Base-by-base conservation (phyloP, 2,797 vertebrate species). In the Falco naumanni region DNA sequence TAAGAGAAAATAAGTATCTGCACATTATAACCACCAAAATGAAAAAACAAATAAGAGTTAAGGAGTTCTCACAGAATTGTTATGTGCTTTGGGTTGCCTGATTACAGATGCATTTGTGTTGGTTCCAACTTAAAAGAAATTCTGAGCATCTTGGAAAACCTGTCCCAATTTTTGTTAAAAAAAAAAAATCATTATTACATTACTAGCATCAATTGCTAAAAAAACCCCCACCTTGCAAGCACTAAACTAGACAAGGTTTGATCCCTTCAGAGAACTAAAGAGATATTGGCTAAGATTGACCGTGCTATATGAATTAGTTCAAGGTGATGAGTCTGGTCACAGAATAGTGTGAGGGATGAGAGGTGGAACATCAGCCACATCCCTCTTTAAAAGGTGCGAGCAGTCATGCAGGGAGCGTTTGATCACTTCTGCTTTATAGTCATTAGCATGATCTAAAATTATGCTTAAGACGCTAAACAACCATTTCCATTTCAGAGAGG, bases 151-250 rank as follows among this genome's bases (percentile, higher is more conserved):
- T 56, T 56, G n/a, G 53, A 79, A 68, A 45, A 37, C 8, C 24
- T 41, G 11, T 16, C 12, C 12, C 9, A 18, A 9, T 60, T 51
- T 43, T 43, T 43, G 14, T 43, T 43, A 43, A 43, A 43, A 15
- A 43, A 43, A 43, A 43, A 15, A 43, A 15, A 41, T 43, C 7
- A 18, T 61, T 28, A 47, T 33, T 13, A 56, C 3, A 3, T 51
- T 59, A 57, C 31, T 33, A 54, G 33, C 16, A 45, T 43, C 21
- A 66, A 11, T 11, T 47, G 17, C 10, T 59, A 63, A 41, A 21
- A 3, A 21, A 3, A 5, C 2, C 0, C 4, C 12, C 6, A 11
- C 20, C 3, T 7, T 19, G 28, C 12, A 70, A 12, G 10, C n/a
- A 64, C 16, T 70, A 22, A 59, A 74, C 24, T 16, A 53, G 84